phyloP scores from a whole-genome alignment of 2,888 invertebrate genomes.

The Cremastinae sp. region DNA sequence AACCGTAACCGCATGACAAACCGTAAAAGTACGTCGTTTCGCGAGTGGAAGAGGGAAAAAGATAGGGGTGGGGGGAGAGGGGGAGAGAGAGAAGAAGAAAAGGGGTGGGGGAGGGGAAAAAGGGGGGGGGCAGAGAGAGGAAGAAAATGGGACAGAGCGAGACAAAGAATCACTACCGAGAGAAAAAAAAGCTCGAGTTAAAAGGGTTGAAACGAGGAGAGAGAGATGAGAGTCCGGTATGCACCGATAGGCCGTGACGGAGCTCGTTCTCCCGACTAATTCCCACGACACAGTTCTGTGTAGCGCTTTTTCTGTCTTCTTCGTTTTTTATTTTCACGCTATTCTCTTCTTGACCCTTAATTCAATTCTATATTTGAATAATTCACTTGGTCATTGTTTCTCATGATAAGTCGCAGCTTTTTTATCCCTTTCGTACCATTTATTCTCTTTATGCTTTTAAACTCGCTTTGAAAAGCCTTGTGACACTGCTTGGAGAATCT shows the following conservation, averaged over 20 bases:
- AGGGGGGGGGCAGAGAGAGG: slow-evolving; percentile 3
- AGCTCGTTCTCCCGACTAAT: slow-evolving; percentile 55
- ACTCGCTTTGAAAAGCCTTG: no score
- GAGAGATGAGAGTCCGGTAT: slow-evolving; percentile 48
- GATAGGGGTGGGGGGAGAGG: slow-evolving; percentile 7
- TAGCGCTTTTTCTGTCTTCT: slow-evolving; percentile 16
- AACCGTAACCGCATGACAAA: slow-evolving; percentile 68
- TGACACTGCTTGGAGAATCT: no score
- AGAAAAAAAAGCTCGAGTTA: slow-evolving; percentile 30
- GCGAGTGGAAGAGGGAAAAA: slow-evolving; percentile 32
- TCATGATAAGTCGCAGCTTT: no score
- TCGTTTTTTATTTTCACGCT: slow-evolving; percentile 36
- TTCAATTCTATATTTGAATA: slow-evolving; percentile 25
- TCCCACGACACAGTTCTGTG: slow-evolving; percentile 36
- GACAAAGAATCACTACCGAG: slow-evolving; percentile 17
- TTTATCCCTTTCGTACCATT: neutral
- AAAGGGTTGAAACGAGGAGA: slow-evolving; percentile 19
- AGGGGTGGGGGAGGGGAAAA: no score
- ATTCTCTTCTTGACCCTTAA: slow-evolving; percentile 27
- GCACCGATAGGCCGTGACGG: slow-evolving; percentile 56
- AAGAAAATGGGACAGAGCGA: slow-evolving; percentile 19
- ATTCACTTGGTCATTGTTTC: slow-evolving; percentile 3
- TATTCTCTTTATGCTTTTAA: slow-evolving; percentile 2
- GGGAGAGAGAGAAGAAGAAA: neutral
- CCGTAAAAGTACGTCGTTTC: slow-evolving; percentile 65